Conservation (phyloP, 2,888 invertebrate species). For the Drosophila fungiperda region DNA sequence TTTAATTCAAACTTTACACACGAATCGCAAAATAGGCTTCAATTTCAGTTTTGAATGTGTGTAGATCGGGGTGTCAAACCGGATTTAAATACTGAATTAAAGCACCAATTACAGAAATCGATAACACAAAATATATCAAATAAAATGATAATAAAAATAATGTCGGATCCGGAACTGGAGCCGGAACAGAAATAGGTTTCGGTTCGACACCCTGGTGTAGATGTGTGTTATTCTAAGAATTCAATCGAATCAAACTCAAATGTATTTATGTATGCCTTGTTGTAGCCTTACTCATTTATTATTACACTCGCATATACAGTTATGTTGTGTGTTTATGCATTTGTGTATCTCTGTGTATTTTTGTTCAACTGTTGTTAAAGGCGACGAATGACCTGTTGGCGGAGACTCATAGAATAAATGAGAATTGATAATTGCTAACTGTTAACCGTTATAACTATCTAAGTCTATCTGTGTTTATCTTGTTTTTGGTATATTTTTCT, state of each 20-base stretch:
- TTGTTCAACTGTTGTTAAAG: constrained; percentile 26
- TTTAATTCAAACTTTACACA: not conserved
- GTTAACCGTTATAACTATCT: constrained; percentile 58
- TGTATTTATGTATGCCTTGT: constrained; percentile 5
- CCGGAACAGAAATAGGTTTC: not conserved
- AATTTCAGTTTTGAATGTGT: not conserved
- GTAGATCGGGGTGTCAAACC: not conserved
- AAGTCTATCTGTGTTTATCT: constrained; percentile 16
- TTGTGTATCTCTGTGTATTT: constrained; percentile 14
- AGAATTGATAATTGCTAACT: constrained; percentile 32
- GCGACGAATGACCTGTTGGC: constrained; percentile 13
- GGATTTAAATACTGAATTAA: not conserved
- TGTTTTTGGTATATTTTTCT: constrained; percentile 28
- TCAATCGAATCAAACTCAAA: constrained; percentile 11
- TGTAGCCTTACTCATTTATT: constrained; percentile 12
- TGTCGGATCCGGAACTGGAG: not conserved
- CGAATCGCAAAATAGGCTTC: not conserved
- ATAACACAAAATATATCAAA: too few species aligned
- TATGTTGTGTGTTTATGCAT: constrained; percentile 6
- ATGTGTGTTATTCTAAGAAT: not conserved
- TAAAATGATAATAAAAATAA: not conserved
- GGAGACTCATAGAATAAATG: not conserved
- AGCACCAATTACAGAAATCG: not conserved
- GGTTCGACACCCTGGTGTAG: constrained; percentile 2
- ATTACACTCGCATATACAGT: not conserved